Base-by-base conservation (phyloP, 2,888 invertebrate genomes). In the Chamaedrilus cognettii region DNA sequence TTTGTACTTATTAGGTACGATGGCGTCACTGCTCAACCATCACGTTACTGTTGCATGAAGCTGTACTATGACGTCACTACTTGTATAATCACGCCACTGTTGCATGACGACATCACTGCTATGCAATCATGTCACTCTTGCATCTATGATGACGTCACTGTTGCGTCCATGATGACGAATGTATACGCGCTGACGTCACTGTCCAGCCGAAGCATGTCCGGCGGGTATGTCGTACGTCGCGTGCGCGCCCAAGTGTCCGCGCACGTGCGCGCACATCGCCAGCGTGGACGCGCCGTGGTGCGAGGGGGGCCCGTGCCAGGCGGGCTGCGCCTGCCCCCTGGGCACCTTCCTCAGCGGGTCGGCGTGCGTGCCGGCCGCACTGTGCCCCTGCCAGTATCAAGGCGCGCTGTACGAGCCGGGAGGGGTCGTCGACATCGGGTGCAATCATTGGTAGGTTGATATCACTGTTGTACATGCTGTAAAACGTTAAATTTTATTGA, bases 201-300 rank as follows among this genome's bases (percentile, higher is more conserved):
- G 50, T 50, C 7, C 64, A 73, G 73, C 73, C 2, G 60, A 63
- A 11, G 34, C 50, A 23, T 73, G 73, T 32, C 70, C 70, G 2
- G 49, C 90, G 73, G 92, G 92, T 72, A 88, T 90, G 0, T 87
- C 87, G 67, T 95, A 95, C 84, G 88, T 88, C 67, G 87, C 92
- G 0, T 95, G 94, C 78, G 86, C 93, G n/a, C 87, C 91, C 0
- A 87, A 92, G 1, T 95, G 95, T 76, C 92, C 93, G 0, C 85
- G 87, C 2, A 93, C 93, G 0, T 95, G 95, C 78, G 59, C 66
- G 33, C 71, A 75, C 59, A 65, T 77, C 35, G 68, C 70, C 61
- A 33, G 60, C 5, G 42, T 42, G 50, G 56, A 30, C 32, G 35
- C 55, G 2, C 32, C 15, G 23, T 34, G 49, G 28, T 61, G 60